phyloP scores from a whole-genome alignment of 2,113 vertebrate genomes.

The Naja naja region DNA sequence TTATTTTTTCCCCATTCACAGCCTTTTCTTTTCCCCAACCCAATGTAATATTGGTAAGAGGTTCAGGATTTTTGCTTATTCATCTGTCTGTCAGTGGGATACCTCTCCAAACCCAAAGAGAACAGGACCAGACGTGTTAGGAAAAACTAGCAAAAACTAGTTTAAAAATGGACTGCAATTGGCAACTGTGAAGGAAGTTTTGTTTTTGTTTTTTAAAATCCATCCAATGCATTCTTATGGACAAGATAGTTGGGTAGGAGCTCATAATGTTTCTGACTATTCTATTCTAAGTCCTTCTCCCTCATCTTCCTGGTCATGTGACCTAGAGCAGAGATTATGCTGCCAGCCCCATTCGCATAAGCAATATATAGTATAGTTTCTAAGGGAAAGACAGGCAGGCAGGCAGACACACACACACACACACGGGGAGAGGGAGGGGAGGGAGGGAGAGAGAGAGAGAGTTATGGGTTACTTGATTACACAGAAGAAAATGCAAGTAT shows the following conservation, averaged over 20 bases:
- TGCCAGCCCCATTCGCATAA: not conserved
- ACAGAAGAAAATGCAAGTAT: not conserved
- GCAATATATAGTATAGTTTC: not conserved
- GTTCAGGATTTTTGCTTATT: not conserved
- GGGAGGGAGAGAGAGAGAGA: not conserved
- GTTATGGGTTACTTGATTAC: not conserved
- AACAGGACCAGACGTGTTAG: not conserved
- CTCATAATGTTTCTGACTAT: not conserved
- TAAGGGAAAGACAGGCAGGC: not conserved
- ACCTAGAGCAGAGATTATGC: not conserved
- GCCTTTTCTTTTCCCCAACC: not conserved
- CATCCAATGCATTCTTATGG: not conserved
- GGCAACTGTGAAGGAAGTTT: not conserved
- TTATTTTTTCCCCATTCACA: not conserved
- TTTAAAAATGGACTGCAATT: not conserved
- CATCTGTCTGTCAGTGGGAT: not conserved
- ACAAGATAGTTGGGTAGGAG: not conserved
- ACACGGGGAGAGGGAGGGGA: no score
- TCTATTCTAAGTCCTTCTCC: not conserved
- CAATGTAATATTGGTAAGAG: not conserved
- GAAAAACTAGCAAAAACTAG: not conserved
- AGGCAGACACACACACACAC: accelerated
- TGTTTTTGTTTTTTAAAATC: not conserved
- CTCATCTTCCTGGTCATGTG: not conserved
- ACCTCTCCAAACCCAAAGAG: not conserved